Conservation (phyloP, 2,113 vertebrate genomes). For the Melanocharis versteri region DNA sequence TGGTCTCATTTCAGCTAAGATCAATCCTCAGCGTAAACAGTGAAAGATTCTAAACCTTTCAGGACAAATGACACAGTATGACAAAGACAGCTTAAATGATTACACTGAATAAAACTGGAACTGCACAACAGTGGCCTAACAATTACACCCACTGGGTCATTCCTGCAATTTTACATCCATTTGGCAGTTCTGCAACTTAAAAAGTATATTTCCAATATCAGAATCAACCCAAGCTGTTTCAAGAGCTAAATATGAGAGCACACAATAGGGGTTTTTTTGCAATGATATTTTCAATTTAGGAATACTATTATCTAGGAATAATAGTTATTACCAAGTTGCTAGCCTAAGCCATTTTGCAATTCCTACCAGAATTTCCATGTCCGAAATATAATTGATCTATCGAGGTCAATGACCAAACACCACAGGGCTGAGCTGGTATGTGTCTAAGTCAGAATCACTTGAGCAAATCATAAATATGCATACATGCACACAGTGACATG, state of each 20-base stretch:
- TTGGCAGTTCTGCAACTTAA: not conserved
- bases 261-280: not conserved
- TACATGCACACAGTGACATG: not conserved
- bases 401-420: not conserved
- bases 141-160: not conserved
- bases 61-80: not conserved
- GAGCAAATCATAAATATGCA: conserved; percentile 23
- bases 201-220: not conserved
- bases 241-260: not conserved
- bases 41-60: not conserved
- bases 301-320: not conserved
- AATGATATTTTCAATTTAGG: not conserved
- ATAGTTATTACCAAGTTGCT: not conserved
- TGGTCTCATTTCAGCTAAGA: not conserved
- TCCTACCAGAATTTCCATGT: not conserved
- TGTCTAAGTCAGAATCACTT: not conserved
- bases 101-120: not conserved
- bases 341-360: not conserved
- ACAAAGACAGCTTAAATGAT: not conserved
- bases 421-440: not conserved
- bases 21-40: not conserved
- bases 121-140: not conserved
- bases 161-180: not conserved
- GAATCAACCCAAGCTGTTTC: not conserved
- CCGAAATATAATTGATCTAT: not conserved